Conservation (phyloP, 2,797 vertebrate species). For the Pseudotriccus pelzelni region DNA sequence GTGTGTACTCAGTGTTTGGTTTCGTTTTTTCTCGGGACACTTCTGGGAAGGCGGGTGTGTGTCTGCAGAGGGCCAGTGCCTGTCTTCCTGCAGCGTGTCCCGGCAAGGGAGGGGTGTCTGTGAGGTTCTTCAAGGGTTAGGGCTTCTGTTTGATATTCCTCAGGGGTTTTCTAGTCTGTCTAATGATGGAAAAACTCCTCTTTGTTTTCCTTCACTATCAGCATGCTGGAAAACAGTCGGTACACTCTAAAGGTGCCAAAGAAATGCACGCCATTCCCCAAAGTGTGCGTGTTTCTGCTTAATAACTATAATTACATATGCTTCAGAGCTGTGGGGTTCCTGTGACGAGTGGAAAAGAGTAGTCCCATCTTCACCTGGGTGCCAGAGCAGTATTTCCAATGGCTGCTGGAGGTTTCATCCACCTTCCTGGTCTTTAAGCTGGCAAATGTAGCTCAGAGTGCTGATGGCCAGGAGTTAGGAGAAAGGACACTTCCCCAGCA, state of each 20-base stretch:
- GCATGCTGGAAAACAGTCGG: not conserved
- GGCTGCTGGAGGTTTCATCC: not conserved
- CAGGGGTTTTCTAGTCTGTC: constrained; percentile 18
- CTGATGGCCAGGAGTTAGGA: not conserved
- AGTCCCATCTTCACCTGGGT: not conserved
- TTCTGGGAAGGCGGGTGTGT: not conserved
- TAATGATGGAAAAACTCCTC: constrained; percentile 23
- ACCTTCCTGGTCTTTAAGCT: not conserved
- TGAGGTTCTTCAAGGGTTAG: not conserved
- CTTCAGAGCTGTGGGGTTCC: not conserved
- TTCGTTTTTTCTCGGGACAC: not conserved
- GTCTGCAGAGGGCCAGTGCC: not conserved
- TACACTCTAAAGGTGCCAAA: not conserved
- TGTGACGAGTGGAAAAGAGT: fast-evolving
- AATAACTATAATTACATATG: not conserved
- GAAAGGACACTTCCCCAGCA: not conserved
- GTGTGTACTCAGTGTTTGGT: not conserved
- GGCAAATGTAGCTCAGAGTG: not conserved
- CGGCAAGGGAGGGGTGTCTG: not conserved
- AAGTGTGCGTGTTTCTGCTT: not conserved
- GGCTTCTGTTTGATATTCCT: not conserved
- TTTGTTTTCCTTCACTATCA: constrained; percentile 17
- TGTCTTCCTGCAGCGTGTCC: constrained; percentile 8
- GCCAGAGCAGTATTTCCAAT: fast-evolving
- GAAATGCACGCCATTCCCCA: not conserved